Evolutionary conservation across 1,140 invertebrate genomes (phyloP).

Genomic region (Ptiloglossa arizonensis): DNA sequence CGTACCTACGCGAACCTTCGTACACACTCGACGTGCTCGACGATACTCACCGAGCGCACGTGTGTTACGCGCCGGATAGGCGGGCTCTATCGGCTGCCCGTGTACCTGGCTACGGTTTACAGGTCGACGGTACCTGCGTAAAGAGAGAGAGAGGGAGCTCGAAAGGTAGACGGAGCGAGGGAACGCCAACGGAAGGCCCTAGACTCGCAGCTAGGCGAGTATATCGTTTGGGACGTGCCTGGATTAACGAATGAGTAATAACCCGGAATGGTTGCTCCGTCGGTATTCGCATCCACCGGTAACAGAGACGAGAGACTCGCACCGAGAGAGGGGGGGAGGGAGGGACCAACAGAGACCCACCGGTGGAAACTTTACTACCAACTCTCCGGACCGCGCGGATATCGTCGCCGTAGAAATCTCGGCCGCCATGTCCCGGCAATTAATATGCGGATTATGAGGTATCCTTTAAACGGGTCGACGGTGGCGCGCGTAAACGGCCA

Average conservation of each 20-base stretch:
- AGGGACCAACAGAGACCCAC: neutral
- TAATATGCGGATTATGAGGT: slow-evolving; percentile 69
- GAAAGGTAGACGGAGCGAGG: too few relatives aligned
- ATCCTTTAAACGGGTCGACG: slow-evolving; percentile 51
- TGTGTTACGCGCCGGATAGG: slow-evolving; percentile 26
- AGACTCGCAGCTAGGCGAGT: slow-evolving; percentile 59
- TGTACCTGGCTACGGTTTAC: slow-evolving; percentile 3
- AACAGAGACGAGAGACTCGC: neutral
- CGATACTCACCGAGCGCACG: slow-evolving; percentile 29
- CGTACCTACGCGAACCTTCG: neutral
- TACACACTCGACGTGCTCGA: slow-evolving; percentile 20
- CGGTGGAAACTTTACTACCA: slow-evolving; percentile 63
- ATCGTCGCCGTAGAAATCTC: slow-evolving; percentile 53
- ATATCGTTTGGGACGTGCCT: slow-evolving; percentile 71
- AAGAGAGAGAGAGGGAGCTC: neutral
- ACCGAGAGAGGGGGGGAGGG: neutral
- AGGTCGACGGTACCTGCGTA: too few relatives aligned
- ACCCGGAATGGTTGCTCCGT: slow-evolving; percentile 66
- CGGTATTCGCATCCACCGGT: slow-evolving; percentile 51
- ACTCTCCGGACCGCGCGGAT: slow-evolving; percentile 45
- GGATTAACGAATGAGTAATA: slow-evolving; percentile 75
- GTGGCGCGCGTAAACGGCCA: slow-evolving; percentile 29
- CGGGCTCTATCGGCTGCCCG: slow-evolving; percentile 35
- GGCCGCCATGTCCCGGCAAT: slow-evolving; percentile 56
- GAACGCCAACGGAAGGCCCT: slow-evolving; percentile 23